Conservation (phyloP, 2,797 vertebrate genomes). For the Diglossa cyanea region DNA sequence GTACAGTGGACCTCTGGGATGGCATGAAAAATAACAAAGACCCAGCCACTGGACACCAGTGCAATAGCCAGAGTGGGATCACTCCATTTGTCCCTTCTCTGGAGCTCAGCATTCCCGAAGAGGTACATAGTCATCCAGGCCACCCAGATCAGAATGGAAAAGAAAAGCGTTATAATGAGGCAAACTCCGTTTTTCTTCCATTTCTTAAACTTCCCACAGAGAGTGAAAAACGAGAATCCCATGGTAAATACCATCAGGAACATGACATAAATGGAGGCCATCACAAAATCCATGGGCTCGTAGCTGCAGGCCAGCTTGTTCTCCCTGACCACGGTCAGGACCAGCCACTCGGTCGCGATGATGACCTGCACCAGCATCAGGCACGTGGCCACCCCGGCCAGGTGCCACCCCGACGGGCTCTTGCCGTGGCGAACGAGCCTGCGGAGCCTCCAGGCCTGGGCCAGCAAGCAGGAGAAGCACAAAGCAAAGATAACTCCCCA, state of each 20-base stretch:
- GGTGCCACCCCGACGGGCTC: constrained; percentile 86
- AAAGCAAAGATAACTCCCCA: constrained; percentile 92
- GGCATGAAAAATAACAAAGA: constrained; percentile 91
- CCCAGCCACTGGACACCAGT: constrained; percentile 91
- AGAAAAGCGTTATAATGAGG: constrained; percentile 85
- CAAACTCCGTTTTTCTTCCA: constrained; percentile 91
- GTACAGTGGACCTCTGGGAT: constrained; percentile 91
- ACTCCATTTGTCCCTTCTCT: constrained; percentile 84
- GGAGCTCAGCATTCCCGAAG: constrained; percentile 85
- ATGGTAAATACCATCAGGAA: constrained; percentile 84
- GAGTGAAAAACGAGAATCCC: constrained; percentile 82
- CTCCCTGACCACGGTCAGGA: constrained; percentile 91
- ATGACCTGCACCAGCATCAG: constrained; percentile 92
- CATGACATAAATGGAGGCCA: constrained; percentile 91
- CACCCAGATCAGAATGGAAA: constrained; percentile 91
- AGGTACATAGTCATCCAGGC: constrained; percentile 96
- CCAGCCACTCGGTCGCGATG: constrained; percentile 92
- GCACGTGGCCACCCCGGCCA: constrained; percentile 84
- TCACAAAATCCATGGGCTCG: constrained; percentile 88
- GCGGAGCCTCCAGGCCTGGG: constrained; percentile 88
- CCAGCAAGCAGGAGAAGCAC: constrained; percentile 93
- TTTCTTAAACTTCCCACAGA: constrained; percentile 90
- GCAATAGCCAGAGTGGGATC: constrained; percentile 90
- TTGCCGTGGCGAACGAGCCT: constrained; percentile 85
- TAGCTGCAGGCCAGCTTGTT: constrained; percentile 88